Evolutionary conservation across 2,797 vertebrate genomes (phyloP).

Genomic region (Oreonectes daqikongensis): DNA sequence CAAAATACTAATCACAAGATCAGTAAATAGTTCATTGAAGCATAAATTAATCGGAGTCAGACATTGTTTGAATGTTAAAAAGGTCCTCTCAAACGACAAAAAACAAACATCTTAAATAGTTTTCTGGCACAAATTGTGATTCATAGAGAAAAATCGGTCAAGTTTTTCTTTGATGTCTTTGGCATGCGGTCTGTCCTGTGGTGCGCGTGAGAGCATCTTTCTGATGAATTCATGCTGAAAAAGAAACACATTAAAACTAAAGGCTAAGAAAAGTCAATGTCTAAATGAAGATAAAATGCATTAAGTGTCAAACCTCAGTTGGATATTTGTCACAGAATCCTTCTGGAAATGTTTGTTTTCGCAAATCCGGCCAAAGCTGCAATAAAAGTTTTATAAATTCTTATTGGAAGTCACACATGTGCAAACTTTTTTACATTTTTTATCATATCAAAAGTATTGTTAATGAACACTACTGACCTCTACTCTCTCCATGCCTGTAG

Average conservation of each 20-base stretch:
- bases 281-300: neutral
- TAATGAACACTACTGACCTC: conserved; percentile 24
- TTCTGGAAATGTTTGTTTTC: conserved; percentile 16
- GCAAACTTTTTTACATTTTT: neutral
- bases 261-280: neutral
- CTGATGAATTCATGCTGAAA: conserved; percentile 48
- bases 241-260: neutral
- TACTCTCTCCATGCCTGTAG: neutral
- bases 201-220: conserved; percentile 43
- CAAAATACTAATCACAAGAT: neutral
- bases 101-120: neutral
- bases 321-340: conserved; percentile 5
- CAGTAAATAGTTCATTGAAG: neutral
- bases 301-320: conserved; percentile 39
- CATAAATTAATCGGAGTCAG: neutral
- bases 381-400: neutral
- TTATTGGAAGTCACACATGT: neutral
- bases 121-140: neutral
- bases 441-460: neutral
- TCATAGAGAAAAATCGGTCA: neutral
- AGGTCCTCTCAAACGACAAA: neutral
- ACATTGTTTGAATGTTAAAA: neutral
- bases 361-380: conserved; percentile 41
- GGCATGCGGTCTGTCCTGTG: conserved; percentile 34
- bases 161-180: neutral